Conservation (phyloP, 2,113 vertebrate genomes). For the Istiophorus platypterus region DNA sequence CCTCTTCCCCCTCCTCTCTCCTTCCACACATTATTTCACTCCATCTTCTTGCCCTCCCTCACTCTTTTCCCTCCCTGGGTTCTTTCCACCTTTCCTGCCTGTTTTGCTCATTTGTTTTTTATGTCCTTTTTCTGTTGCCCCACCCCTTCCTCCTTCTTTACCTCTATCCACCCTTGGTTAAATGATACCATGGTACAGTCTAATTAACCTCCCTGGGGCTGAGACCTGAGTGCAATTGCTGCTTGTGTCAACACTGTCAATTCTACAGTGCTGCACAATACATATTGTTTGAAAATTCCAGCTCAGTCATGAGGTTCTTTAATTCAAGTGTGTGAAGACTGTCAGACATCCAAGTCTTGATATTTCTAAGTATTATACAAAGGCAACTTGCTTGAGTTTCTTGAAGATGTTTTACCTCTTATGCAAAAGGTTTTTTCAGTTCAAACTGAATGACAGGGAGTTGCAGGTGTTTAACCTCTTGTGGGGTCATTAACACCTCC, state of each 20-base stretch:
- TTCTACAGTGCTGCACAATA: neutral
- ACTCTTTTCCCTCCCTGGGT: neutral
- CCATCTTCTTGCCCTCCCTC: neutral
- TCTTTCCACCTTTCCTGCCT: neutral
- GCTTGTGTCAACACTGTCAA: neutral
- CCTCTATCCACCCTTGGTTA: constrained; percentile 2
- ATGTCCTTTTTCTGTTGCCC: neutral
- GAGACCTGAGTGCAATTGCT: constrained; percentile 17
- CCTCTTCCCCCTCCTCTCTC: neutral
- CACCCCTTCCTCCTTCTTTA: neutral
- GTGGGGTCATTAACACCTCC: no score
- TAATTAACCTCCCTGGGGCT: constrained; percentile 41
- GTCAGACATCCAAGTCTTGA: no score
- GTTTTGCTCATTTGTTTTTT: neutral
- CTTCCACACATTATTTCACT: neutral
- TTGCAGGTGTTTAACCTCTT: no score
- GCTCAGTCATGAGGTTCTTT: no score
- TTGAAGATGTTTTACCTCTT: no score
- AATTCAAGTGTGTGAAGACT: no score
- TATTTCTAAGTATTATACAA: no score
- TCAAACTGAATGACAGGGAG: no score
- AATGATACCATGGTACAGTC: constrained; percentile 43
- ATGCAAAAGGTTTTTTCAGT: no score
- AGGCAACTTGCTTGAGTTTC: no score
- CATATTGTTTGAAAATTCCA: no score